phyloP scores from a whole-genome alignment of 2,797 vertebrate genomes.

The Cuculus canorus region DNA sequence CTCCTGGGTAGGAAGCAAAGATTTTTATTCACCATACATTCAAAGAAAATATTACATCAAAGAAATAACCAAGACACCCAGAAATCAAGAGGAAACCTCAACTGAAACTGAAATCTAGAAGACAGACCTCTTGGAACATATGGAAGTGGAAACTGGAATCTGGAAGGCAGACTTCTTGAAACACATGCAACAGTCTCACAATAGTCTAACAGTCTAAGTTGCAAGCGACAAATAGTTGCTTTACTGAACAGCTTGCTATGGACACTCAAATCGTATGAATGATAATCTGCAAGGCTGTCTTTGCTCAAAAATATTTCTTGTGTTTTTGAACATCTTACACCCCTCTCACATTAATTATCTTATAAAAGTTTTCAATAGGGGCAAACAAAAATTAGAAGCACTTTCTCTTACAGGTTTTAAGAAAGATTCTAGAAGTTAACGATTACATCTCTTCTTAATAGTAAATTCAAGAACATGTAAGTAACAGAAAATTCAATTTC shows the following conservation, averaged over 20 bases:
- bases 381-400: not conserved
- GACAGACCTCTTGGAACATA: not conserved
- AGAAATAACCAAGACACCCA: not conserved
- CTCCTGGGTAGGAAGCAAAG: not conserved
- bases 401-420: not conserved
- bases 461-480: not conserved
- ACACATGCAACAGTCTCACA: not conserved
- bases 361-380: not conserved
- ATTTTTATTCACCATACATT: not conserved
- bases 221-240: not conserved
- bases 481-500: not conserved
- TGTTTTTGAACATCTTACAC: not conserved
- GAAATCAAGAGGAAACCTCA: not conserved
- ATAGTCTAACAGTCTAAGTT: not conserved
- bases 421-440: not conserved
- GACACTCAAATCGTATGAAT: not conserved
- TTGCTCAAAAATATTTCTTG: not conserved
- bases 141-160: not conserved
- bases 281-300: not conserved
- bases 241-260: not conserved
- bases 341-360: not conserved
- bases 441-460: not conserved
- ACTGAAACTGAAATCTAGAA: not conserved
- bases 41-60: not conserved
- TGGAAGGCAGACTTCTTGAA: not conserved